Percentiles rank a stretch among this genome's conserved stretches.
Conservation (phyloP, 2,888 invertebrate species). For the Calephelis perditalis region DNA sequence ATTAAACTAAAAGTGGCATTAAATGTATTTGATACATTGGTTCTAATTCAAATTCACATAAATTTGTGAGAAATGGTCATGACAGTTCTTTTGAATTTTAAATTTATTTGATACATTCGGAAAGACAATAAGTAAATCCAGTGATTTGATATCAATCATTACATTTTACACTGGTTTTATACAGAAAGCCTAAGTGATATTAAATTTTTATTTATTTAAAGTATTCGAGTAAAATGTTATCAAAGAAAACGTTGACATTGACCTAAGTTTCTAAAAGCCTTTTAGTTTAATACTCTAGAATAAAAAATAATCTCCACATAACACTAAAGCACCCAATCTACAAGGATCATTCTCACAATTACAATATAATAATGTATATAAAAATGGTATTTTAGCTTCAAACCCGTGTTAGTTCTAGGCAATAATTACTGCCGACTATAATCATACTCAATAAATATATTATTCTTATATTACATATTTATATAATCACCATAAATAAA, state of each 20-base stretch:
- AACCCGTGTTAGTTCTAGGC: background rate
- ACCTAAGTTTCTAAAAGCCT: background rate
- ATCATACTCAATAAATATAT: conserved; percentile 3
- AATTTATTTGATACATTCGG: no score
- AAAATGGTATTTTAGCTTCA: background rate
- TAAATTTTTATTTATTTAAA: no score
- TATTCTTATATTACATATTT: conserved; percentile 11
- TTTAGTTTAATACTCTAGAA: conserved; percentile 12
- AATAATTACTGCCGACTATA: background rate
- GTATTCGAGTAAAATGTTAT: background rate
- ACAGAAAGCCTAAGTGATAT: no score
- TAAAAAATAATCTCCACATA: conserved; percentile 13
- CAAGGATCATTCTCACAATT: conserved; percentile 4
- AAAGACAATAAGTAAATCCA: no score
- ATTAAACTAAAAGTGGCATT: conserved; percentile 5
- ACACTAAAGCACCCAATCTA: conserved; percentile 19
- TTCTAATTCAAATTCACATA: no score
- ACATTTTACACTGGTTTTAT: no score
- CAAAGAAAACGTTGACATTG: background rate
- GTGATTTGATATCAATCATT: no score
- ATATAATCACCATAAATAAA: conserved; percentile 6
- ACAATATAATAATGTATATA: conserved; percentile 2
- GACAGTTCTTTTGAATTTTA: no score
- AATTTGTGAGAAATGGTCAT: no score
- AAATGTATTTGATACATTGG: no score